Conservation (phyloP, 2,888 invertebrate genomes). For the Drosophila heteroneura region DNA sequence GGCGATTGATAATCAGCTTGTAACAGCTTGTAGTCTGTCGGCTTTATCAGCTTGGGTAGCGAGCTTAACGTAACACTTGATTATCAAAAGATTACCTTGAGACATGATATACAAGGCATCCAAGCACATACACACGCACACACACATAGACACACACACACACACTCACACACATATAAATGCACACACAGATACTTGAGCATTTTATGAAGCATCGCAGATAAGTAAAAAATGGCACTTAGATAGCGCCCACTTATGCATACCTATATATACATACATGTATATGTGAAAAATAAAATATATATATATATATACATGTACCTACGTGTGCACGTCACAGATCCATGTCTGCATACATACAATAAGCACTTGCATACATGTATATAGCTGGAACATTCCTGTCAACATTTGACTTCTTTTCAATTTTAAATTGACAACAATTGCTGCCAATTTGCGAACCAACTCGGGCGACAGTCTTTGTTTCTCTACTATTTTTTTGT, state of each 20-base stretch:
- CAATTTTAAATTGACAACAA: conserved; percentile 83
- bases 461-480: conserved; percentile 29
- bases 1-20: conserved; percentile 34
- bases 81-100: conserved; percentile 73
- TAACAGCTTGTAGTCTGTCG: not conserved
- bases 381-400: conserved; percentile 39
- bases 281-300: not conserved
- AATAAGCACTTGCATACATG: conserved; percentile 10
- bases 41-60: conserved; percentile 38
- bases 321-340: conserved; percentile 10
- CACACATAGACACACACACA: conserved; percentile 3
- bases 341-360: conserved; percentile 18
- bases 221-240: conserved; percentile 60
- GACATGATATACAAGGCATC: conserved; percentile 56
- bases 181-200: conserved; percentile 6
- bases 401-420: conserved; percentile 75
- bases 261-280: not conserved
- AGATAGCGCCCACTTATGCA: conserved; percentile 48
- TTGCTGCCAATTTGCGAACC: conserved; percentile 70
- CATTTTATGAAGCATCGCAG: conserved; percentile 64
- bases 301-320: not conserved
- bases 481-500: not conserved
- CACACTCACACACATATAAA: not conserved
- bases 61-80: conserved; percentile 52
- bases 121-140: conserved; percentile 12